Evolutionary conservation across 1,140 invertebrate species (phyloP).

Genomic region (Heliconius congener): DNA sequence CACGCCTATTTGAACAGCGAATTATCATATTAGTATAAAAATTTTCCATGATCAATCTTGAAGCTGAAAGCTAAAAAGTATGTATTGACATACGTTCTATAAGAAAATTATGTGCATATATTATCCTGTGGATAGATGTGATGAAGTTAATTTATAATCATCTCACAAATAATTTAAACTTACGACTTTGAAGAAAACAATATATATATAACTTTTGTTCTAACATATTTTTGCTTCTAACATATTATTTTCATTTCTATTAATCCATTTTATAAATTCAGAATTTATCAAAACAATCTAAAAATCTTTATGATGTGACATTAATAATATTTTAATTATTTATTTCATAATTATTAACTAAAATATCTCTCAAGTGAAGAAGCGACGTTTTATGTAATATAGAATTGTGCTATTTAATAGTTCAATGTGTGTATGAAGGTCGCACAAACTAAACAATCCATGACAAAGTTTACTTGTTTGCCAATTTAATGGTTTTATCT

Average conservation of each 20-base stretch:
- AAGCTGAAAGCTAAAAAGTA: too few species aligned
- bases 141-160: too few species aligned
- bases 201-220: not conserved
- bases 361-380: not conserved
- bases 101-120: too few species aligned
- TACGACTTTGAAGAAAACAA: not conserved
- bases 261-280: not conserved
- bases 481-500: not conserved
- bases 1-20: too few species aligned
- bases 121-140: too few species aligned
- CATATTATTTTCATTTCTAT: not conserved
- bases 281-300: not conserved
- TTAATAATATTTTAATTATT: not conserved
- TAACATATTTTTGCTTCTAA: not conserved
- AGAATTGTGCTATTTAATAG: not conserved
- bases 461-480: conserved; percentile 1
- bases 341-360: not conserved
- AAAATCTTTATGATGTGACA: not conserved
- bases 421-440: not conserved
- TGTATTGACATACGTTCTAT: too few species aligned
- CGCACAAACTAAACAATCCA: conserved; percentile 5
- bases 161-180: not conserved
- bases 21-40: too few species aligned
- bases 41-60: too few species aligned
- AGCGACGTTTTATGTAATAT: not conserved